phyloP scores from a whole-genome alignment of 2,797 vertebrate species.

The Spatula clypeata region DNA sequence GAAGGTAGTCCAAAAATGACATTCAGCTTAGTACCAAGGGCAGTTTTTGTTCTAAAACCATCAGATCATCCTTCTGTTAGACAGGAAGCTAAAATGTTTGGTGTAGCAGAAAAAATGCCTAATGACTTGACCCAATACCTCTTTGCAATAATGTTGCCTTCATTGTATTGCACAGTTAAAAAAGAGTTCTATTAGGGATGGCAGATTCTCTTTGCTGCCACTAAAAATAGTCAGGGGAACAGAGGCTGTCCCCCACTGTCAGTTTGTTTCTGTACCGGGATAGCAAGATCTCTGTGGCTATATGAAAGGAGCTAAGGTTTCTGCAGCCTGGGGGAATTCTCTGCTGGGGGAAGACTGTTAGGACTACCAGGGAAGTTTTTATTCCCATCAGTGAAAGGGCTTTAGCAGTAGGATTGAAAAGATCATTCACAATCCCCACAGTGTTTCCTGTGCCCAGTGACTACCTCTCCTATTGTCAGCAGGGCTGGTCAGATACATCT shows the following conservation, averaged over 20 bases:
- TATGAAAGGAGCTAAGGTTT: neutral
- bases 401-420: neutral
- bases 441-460: neutral
- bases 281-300: neutral
- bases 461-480: neutral
- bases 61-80: neutral
- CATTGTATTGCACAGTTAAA: neutral
- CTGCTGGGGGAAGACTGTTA: neutral
- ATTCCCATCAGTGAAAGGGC: neutral
- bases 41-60: neutral
- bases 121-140: neutral
- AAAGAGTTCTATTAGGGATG: neutral
- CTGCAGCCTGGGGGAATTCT: neutral
- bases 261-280: neutral
- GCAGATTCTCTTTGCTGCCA: neutral
- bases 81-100: neutral
- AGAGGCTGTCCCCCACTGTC: neutral
- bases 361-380: neutral
- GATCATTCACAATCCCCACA: neutral
- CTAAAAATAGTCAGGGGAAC: neutral
- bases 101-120: neutral
- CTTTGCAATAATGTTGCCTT: neutral
- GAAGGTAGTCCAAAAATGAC: neutral
- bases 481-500: neutral
- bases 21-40: constrained; percentile 19